phyloP scores from a whole-genome alignment of 2,888 invertebrate genomes.

The Athalia cordata region DNA sequence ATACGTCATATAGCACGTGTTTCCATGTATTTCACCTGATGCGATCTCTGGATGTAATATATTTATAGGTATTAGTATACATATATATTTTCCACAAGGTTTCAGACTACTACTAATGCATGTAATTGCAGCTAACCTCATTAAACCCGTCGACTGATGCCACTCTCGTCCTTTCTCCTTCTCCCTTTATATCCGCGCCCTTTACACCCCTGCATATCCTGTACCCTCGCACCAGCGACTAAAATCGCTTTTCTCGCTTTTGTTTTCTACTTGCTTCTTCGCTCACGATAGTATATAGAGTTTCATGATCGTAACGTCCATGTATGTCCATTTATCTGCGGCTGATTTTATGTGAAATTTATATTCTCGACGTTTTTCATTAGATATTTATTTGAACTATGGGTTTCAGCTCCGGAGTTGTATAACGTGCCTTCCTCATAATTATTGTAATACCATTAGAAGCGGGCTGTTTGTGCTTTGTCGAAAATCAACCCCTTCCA shows the following conservation, averaged over 20 bases:
- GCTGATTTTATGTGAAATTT: no score
- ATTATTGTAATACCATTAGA: no score
- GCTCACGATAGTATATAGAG: background rate
- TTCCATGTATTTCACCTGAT: background rate
- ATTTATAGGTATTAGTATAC: background rate
- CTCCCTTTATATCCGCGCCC: slow-evolving; percentile 53
- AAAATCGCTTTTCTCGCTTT: slow-evolving; percentile 34
- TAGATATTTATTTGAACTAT: no score
- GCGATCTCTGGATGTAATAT: background rate
- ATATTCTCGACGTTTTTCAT: no score
- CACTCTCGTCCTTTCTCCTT: slow-evolving; percentile 63
- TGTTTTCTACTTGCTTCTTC: slow-evolving; percentile 43
- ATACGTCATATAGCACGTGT: background rate
- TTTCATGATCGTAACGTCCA: no score
- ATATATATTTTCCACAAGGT: slow-evolving; percentile 27
- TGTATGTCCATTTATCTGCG: no score
- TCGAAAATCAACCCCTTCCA: slow-evolving; percentile 2
- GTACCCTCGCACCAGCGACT: slow-evolving; percentile 15
- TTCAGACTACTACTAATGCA: slow-evolving; percentile 62
- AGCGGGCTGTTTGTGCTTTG: slow-evolving; percentile 30
- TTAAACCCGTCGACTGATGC: slow-evolving; percentile 70
- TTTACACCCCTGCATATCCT: slow-evolving; percentile 35
- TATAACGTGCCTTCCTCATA: no score
- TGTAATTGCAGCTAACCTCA: slow-evolving; percentile 72
- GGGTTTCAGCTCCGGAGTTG: no score